These are phyloP conservation scores for Montipora capitata DNA, from an alignment of 92 coral and sea anemone species.

Conservation along the genomic window DNA sequence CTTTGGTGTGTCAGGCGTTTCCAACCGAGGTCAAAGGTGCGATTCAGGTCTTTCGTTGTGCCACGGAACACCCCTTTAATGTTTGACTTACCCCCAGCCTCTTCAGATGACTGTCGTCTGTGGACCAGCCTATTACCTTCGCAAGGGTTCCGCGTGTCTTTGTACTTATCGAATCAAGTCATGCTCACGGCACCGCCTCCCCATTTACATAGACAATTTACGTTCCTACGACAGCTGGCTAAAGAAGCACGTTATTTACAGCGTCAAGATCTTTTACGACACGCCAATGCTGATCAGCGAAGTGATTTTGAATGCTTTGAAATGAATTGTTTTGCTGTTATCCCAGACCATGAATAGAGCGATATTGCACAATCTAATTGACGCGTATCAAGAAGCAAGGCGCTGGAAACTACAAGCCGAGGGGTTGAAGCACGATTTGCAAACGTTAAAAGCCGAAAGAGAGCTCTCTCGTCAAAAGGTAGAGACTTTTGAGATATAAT, in stretches of 20 bases:
- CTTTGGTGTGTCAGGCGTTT: background rate
- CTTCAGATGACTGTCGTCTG: background rate
- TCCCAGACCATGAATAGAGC: too few species aligned
- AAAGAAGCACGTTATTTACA: background rate
- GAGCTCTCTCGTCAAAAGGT: too few species aligned
- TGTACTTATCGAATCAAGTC: too few species aligned
- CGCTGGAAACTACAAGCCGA: too few species aligned
- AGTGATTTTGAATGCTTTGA: background rate
- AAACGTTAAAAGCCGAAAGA: too few species aligned
- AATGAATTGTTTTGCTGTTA: too few species aligned
- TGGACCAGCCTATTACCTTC: background rate
- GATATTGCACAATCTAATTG: too few species aligned
- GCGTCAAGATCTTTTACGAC: background rate
- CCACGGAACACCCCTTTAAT: background rate
- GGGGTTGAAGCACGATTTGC: too few species aligned
- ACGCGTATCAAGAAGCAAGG: too few species aligned
- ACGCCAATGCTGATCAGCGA: background rate
- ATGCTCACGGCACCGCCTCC: background rate
- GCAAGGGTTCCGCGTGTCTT: background rate
- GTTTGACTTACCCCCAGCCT: background rate
- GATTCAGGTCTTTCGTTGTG: background rate
- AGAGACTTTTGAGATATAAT: too few species aligned
- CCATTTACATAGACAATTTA: too few species aligned
- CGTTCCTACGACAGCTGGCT: background rate
- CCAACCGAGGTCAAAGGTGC: background rate